Conservation (phyloP, 2,797 vertebrate genomes). For the Propithecus perrieri region DNA sequence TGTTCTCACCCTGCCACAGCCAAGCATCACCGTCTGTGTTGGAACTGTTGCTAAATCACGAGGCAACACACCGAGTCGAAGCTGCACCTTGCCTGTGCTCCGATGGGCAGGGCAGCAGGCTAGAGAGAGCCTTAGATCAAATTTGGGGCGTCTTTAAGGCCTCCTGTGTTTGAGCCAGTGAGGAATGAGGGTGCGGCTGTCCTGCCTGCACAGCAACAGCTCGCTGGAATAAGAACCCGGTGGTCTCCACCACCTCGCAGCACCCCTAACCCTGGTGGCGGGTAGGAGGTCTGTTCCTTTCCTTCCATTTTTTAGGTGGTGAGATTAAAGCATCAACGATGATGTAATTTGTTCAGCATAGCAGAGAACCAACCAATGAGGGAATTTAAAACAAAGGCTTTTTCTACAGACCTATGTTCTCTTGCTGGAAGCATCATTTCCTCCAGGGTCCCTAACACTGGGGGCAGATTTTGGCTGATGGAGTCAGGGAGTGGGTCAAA, state of each 20-base stretch:
- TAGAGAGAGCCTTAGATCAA: accelerated
- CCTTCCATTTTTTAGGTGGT: background rate
- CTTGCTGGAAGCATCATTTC: too few relatives aligned
- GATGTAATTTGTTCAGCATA: background rate
- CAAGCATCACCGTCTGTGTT: accelerated
- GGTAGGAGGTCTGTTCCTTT: accelerated
- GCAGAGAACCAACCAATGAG: background rate
- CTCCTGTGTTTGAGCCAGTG: too few relatives aligned
- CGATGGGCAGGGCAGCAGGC: accelerated
- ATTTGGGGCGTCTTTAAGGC: background rate
- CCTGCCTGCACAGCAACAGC: accelerated
- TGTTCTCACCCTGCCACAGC: accelerated
- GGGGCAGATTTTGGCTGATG: too few relatives aligned
- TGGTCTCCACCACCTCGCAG: accelerated
- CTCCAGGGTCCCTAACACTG: accelerated
- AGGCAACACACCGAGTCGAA: accelerated
- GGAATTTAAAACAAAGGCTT: background rate
- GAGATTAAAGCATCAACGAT: background rate
- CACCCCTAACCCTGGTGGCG: background rate
- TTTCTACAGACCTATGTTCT: accelerated
- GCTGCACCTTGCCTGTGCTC: accelerated
- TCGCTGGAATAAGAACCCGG: accelerated
- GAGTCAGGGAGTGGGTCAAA: accelerated
- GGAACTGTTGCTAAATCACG: accelerated
- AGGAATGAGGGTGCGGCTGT: accelerated